These are phyloP conservation scores for Euproctis similis DNA, from an alignment of 2,888 invertebrate genomes.

Conservation along the genomic window DNA sequence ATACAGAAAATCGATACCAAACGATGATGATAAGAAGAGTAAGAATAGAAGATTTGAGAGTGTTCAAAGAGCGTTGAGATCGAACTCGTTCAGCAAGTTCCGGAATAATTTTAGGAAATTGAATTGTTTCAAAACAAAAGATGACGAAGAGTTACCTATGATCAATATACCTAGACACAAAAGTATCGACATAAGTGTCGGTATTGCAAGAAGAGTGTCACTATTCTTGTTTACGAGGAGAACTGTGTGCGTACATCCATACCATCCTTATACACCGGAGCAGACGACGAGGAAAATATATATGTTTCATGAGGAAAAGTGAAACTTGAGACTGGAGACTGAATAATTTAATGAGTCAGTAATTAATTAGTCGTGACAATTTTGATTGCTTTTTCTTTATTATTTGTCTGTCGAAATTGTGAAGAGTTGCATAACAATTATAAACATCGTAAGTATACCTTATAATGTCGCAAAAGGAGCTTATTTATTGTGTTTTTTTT, in stretches of 20 bases:
- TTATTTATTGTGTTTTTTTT: too few species aligned
- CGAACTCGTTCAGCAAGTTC: constrained; percentile 36
- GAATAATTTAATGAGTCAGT: too few species aligned
- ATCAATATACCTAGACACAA: constrained; percentile 52
- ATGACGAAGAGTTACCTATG: constrained; percentile 42
- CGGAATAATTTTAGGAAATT: constrained; percentile 43
- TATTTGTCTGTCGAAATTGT: too few species aligned
- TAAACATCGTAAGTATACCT: too few species aligned
- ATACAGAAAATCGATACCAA: constrained; percentile 16
- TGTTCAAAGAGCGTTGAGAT: constrained; percentile 35
- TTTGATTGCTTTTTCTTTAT: neutral
- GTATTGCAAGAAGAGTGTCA: constrained; percentile 56
- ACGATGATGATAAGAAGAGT: constrained; percentile 21
- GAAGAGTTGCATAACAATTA: too few species aligned
- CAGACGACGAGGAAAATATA: constrained; percentile 60
- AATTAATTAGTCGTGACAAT: neutral
- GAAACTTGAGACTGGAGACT: too few species aligned
- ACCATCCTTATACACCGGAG: constrained; percentile 62
- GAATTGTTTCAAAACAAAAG: constrained; percentile 44
- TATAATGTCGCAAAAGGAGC: too few species aligned
- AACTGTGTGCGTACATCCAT: constrained; percentile 60
- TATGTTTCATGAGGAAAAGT: constrained; percentile 40
- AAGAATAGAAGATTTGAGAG: constrained; percentile 33
- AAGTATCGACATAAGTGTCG: constrained; percentile 62
- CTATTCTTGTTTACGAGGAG: constrained; percentile 58